Percentiles rank a stretch among this genome's conserved stretches.
Evolutionary conservation across 2,113 vertebrate species (phyloP).

Genomic region (Caranx melampygus): DNA sequence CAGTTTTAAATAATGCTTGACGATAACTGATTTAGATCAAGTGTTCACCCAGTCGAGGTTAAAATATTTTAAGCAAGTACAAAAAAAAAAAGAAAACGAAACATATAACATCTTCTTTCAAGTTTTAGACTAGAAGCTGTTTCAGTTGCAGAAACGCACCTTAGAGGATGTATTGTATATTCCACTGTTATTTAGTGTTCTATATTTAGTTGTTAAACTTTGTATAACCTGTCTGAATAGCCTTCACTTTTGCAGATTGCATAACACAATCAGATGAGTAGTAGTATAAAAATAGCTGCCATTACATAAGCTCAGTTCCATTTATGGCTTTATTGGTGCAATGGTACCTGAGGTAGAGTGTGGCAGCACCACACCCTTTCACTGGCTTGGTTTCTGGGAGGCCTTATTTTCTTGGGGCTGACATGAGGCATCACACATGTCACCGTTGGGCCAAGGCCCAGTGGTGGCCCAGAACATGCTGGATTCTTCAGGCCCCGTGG

Average conservation of each 20-base stretch:
- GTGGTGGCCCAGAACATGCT: conserved; percentile 59
- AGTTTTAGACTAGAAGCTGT: background rate
- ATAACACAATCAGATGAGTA: conserved; percentile 12
- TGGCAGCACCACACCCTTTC: background rate
- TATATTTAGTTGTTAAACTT: background rate
- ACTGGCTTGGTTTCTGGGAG: background rate
- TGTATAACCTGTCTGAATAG: background rate
- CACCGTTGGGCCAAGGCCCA: background rate
- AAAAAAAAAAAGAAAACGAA: background rate
- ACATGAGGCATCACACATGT: background rate
- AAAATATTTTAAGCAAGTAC: background rate
- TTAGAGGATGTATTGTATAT: background rate
- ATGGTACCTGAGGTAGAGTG: conserved; percentile 24
- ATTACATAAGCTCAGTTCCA: conserved; percentile 13
- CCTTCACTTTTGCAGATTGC: background rate
- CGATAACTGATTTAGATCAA: background rate
- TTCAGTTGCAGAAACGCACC: background rate
- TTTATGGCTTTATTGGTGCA: conserved; percentile 53
- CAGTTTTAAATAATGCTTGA: background rate
- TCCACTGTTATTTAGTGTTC: too few species aligned
- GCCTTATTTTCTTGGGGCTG: background rate
- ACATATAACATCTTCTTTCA: background rate
- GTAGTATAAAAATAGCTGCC: conserved; percentile 41
- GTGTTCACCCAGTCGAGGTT: background rate
- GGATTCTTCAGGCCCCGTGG: conserved; percentile 63